Base-by-base conservation (phyloP, 1,140 invertebrate genomes). In the Eumeta japonica region DNA sequence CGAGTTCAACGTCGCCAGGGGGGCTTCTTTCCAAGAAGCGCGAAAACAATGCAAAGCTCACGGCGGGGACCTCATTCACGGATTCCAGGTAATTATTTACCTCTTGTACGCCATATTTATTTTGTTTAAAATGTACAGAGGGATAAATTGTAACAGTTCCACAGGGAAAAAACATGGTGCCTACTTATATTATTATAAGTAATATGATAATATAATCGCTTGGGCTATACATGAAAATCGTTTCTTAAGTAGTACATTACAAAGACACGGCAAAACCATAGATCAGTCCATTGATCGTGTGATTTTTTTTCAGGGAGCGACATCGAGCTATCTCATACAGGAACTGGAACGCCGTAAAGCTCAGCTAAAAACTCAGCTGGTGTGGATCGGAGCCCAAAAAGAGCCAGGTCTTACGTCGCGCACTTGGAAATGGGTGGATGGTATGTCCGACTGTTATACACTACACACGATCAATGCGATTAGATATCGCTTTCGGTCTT, bases 361-460 rank as follows among this genome's bases (percentile, higher is more conserved):
- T 0, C 83, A 81, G 30, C 55, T 94, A 7, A 90, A 90, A 61
- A 89, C 89, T 0, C 88, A 92, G 52, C 71, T 94, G 15, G 86
- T 94, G 0, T 94, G 92, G 92, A 88, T 95, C 20, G 92, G 92
- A 1, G 90, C 88, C 0, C 86, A 89, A 52, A 91, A 91, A 55
- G 92, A 94, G 47, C 88, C 89, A 0, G 83, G 86, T 9, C 80
- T 90, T 18, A 89, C 85, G 0, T 85, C 85, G 0, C 80, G 88
- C 36, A 91, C 85, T 1, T 95, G 91, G 91, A 86, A 86, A 68
- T 94, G 91, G 91, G 87, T 93, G 12, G 85, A 90, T 58, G 90
- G 90, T 92, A 73, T 78, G 80, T 50, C 5, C n/a, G n/a, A 24
- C 20, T n/a, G n/a, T n/a, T n/a, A n/a, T n/a, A n/a, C n/a, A n/a